These are phyloP conservation scores for Eurytoma californica DNA, from an alignment of 2,888 invertebrate species.

Conservation along the genomic window DNA sequence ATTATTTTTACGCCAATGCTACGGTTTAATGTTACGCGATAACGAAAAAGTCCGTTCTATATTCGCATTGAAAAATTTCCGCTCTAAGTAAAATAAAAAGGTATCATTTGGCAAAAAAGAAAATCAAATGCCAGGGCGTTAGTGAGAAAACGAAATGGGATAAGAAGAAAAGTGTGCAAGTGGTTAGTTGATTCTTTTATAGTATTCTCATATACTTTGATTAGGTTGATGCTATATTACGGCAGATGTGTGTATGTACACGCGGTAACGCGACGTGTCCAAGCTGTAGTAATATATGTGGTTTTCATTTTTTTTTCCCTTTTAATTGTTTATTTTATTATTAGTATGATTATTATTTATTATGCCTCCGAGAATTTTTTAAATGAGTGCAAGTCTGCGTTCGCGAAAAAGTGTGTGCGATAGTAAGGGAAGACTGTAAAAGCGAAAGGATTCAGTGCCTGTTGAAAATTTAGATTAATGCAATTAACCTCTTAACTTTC, in stretches of 20 bases:
- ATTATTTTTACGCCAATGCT: slow-evolving; percentile 1
- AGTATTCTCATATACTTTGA: not conserved
- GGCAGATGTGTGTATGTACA: slow-evolving; percentile 33
- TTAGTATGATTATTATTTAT: slow-evolving; percentile 7
- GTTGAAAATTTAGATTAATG: slow-evolving; percentile 18
- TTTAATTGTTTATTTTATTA: not conserved
- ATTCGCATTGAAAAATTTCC: not conserved
- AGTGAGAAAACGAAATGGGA: too few relatives aligned
- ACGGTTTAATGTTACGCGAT: not conserved
- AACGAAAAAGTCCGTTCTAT: not conserved
- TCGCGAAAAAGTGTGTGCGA: slow-evolving; percentile 20
- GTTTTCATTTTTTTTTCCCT: slow-evolving; percentile 4
- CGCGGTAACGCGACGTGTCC: slow-evolving; percentile 20
- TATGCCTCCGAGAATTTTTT: slow-evolving; percentile 45
- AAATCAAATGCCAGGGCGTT: too few relatives aligned
- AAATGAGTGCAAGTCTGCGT: slow-evolving; percentile 17
- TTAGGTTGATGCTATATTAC: slow-evolving; percentile 17
- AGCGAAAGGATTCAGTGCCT: slow-evolving; percentile 57
- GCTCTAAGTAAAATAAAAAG: not conserved
- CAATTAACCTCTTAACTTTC: slow-evolving; percentile 21
- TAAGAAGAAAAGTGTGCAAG: slow-evolving; percentile 36
- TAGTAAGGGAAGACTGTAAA: slow-evolving; percentile 54
- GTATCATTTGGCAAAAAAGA: too few relatives aligned
- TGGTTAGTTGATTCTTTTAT: not conserved
- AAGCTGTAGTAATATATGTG: slow-evolving; percentile 20